Evolutionary conservation across 2,888 invertebrate genomes (phyloP).

Genomic region (Tachystola acroxantha): DNA sequence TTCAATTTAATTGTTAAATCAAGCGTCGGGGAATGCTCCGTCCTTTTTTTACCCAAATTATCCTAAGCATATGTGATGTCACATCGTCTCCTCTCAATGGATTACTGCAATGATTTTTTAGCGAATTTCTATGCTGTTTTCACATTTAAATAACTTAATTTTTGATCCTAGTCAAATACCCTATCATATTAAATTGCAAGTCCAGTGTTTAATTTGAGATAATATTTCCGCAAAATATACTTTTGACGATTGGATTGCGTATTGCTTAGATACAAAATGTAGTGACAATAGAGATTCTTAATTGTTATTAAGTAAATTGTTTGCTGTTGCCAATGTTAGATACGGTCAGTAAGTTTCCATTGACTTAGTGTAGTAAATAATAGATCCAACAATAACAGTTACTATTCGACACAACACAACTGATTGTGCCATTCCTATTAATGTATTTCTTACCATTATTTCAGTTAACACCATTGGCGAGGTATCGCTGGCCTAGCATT

Average conservation of each 20-base stretch:
- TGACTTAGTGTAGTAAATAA: conserved; percentile 16
- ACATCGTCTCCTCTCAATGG: no score
- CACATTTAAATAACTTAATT: no score
- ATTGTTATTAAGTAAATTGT: conserved; percentile 17
- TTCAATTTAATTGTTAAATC: no score
- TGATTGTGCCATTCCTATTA: conserved; percentile 49
- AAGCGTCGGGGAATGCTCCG: no score
- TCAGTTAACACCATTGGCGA: conserved; percentile 17
- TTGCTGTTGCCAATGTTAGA: conserved; percentile 46
- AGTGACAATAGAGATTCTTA: conserved; percentile 29
- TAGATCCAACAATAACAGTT: conserved; percentile 3
- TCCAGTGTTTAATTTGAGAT: conserved; percentile 1
- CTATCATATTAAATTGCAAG: not conserved
- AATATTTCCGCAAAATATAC: no score
- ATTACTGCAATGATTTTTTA: no score
- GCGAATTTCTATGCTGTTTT: no score
- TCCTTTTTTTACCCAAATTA: no score
- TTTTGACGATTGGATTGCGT: not conserved
- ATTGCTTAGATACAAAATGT: conserved; percentile 16
- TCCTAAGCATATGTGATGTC: no score
- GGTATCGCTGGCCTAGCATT: no score
- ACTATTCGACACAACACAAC: conserved; percentile 40
- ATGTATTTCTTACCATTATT: not conserved
- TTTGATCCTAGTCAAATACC: no score
- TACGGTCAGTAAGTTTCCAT: conserved; percentile 52